Conservation (phyloP, 35 echinoderm and acorn worm genomes). For the Patiria miniata region DNA sequence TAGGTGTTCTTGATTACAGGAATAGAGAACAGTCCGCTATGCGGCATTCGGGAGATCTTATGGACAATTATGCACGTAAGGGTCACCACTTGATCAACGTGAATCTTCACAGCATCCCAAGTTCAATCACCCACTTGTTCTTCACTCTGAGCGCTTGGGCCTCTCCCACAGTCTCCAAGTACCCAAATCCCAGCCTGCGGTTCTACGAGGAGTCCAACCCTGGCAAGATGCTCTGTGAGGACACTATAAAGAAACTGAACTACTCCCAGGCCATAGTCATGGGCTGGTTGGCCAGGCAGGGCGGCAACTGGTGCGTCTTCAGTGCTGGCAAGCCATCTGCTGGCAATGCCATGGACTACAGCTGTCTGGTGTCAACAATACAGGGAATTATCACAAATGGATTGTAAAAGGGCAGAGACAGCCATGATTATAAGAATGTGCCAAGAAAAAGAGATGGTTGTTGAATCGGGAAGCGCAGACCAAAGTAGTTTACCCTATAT, state of each 20-base stretch:
- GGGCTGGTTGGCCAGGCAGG: not conserved
- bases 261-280: constrained; percentile 44
- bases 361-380: constrained; percentile 23
- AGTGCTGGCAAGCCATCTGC: not conserved
- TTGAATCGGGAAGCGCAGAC: too few species aligned
- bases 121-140: constrained; percentile 16
- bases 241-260: constrained; percentile 19
- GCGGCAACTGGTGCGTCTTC: constrained; percentile 10
- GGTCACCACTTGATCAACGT: constrained; percentile 42
- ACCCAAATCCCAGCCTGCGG: constrained; percentile 20
- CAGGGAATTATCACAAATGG: constrained; percentile 21
- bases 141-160: constrained; percentile 39
- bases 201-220: constrained; percentile 34
- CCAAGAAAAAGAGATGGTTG: too few species aligned
- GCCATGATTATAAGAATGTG: too few species aligned
- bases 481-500: too few species aligned
- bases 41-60: constrained; percentile 23
- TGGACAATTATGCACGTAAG: not conserved
- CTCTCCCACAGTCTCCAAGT: constrained; percentile 23
- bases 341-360: constrained; percentile 22
- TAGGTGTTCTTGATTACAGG: not conserved
- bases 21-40: not conserved
- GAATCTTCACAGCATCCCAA: constrained; percentile 20
- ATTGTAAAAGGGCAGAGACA: too few species aligned
- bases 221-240: constrained; percentile 34